Conservation (phyloP, 1,140 invertebrate genomes). For the Drosophila repletoides region DNA sequence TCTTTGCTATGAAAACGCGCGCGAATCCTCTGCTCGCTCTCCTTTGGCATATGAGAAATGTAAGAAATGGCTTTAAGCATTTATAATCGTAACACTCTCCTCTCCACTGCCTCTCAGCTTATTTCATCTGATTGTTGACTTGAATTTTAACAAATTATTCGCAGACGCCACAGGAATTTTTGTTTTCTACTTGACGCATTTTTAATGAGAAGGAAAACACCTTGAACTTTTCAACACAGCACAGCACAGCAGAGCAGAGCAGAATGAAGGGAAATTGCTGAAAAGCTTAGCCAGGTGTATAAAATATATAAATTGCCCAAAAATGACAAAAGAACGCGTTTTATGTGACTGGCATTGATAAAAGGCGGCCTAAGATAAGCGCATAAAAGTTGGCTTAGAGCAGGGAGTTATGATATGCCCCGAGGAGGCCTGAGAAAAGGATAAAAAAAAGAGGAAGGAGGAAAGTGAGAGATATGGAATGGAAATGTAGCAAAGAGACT, state of each 20-base stretch:
- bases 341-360: slow-evolving; percentile 43
- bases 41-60: slow-evolving; percentile 55
- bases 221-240: slow-evolving; percentile 50
- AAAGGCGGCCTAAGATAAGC: slow-evolving; percentile 8
- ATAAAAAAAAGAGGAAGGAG: background rate
- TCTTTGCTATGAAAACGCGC: slow-evolving; percentile 5
- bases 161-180: slow-evolving; percentile 54
- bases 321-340: slow-evolving; percentile 53
- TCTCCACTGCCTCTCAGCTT: slow-evolving; percentile 1
- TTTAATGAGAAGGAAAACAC: slow-evolving; percentile 55
- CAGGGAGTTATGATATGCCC: background rate
- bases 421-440: too few species aligned
- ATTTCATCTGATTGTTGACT: slow-evolving; percentile 59
- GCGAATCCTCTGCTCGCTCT: slow-evolving; percentile 17
- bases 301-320: slow-evolving; percentile 60
- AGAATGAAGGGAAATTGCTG: slow-evolving; percentile 26
- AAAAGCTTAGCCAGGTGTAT: slow-evolving; percentile 66
- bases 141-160: slow-evolving; percentile 74
- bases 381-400: background rate
- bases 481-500: background rate
- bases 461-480: background rate
- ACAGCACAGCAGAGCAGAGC: background rate
- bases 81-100: slow-evolving; percentile 24
- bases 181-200: slow-evolving; percentile 54
- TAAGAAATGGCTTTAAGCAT: slow-evolving; percentile 54